These are phyloP conservation scores for Numenius arquata DNA, from an alignment of 2,113 vertebrate species.

Conservation along the genomic window DNA sequence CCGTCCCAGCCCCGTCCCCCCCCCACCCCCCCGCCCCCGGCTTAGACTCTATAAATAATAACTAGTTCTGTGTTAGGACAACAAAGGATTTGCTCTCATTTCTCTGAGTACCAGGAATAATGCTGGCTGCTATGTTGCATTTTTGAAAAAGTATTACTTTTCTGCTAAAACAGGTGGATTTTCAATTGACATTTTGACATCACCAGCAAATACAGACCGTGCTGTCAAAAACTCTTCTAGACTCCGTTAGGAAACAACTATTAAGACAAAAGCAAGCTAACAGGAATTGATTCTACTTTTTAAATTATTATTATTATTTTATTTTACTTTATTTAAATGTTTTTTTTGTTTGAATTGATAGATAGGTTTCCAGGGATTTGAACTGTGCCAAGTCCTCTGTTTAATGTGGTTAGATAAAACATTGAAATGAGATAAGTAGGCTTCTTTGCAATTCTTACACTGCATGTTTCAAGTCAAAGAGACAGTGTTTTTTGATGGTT, in stretches of 20 bases:
- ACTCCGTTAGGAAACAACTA: conserved; percentile 30
- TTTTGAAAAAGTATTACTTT: conserved; percentile 67
- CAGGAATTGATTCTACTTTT: conserved; percentile 15
- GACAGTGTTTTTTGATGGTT: not conserved
- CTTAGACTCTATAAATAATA: conserved; percentile 46
- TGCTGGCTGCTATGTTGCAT: not conserved
- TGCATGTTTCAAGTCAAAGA: not conserved
- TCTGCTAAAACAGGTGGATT: conserved; percentile 54
- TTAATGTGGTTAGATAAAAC: not conserved
- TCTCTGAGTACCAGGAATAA: conserved; percentile 34
- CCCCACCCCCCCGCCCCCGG: not conserved
- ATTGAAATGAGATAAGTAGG: not conserved
- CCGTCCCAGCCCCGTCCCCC: accelerated
- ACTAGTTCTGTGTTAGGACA: conserved; percentile 33
- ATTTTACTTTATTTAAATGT: not conserved
- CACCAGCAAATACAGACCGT: conserved; percentile 43
- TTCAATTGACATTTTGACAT: conserved; percentile 63
- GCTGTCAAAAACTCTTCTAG: conserved; percentile 34
- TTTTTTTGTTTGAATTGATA: conserved; percentile 51
- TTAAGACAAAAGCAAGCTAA: conserved; percentile 44
- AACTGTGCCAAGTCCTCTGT: conserved; percentile 1
- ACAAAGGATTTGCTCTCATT: conserved; percentile 38
- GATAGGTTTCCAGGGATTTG: conserved; percentile 23
- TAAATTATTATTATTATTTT: too few species aligned
- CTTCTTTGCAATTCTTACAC: not conserved